Evolutionary conservation across 2,113 vertebrate species (phyloP), one percentile per base, ranked within the genome.

Genomic region (Progne subis): DNA sequence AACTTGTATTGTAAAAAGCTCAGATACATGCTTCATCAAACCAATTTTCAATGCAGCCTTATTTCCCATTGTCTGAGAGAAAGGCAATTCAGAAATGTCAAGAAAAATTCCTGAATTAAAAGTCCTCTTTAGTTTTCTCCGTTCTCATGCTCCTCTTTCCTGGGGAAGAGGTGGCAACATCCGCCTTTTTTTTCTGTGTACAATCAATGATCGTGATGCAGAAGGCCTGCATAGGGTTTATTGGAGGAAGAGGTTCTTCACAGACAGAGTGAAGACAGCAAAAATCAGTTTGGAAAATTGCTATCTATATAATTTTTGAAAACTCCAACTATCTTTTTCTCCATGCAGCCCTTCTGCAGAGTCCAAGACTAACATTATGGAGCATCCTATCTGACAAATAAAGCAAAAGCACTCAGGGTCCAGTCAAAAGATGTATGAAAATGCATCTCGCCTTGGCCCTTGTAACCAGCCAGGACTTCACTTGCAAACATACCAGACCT

Each of bases 1-100:
- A 92, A 93, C 90, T 83, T 95, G 79, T 61, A 70, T 77, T 74
- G n/a, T 81, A 47, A 81, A 93, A 77, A 78, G 18, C 78, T 90
- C 37, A 57, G 31, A 77, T 65, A 57, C 11, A 7, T 70, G 19
- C 68, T 88, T 91, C 18, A 83, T 85, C 84, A 74, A 61, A 65
- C 19, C 0, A 0, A 59, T 92, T 90, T 88, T 82, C 47, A 82
- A 8, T 92, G 79, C 32, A 83, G 47, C 47, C 21, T 71, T 59
- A 29, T 63, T 77, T 77, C 24, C 79, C 28, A 31, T 71, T 92
- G 32, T 61, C 55, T 88, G 77, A 83, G 68, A 82, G 59, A 82
- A 92, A 91, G 17, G 4, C 12, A 55, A 6, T 63, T 61, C 59
- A 70, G 71, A 91, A 92, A 60, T 32, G 16, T 23, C 39, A 92